Conservation (phyloP, 92 coral and sea anemone genomes). For the Phenganax marumi region DNA sequence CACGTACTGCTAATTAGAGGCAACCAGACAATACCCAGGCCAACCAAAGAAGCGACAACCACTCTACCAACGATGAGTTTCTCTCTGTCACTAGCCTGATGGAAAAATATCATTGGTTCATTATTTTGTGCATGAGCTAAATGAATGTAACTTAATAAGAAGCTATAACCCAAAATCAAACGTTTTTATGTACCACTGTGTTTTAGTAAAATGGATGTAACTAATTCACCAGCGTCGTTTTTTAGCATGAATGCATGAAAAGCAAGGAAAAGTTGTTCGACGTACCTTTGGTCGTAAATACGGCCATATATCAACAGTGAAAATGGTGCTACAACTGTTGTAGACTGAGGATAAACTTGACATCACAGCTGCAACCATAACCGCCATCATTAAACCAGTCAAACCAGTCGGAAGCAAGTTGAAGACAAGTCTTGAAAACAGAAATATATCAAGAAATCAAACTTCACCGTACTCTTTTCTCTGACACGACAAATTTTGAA, state of each 20-base stretch:
- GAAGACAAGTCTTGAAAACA: constrained; percentile 65
- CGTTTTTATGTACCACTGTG: too few relatives aligned
- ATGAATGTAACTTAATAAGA: too few relatives aligned
- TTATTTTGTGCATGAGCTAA: neutral
- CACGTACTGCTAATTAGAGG: constrained; percentile 85
- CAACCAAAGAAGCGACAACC: constrained; percentile 67
- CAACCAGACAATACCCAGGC: constrained; percentile 79
- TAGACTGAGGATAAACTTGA: constrained; percentile 87
- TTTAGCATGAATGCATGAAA: neutral
- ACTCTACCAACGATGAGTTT: constrained; percentile 87
- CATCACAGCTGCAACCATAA: constrained; percentile 96
- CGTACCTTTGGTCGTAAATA: constrained; percentile 40
- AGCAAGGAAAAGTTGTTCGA: neutral
- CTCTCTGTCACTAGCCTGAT: constrained; percentile 80
- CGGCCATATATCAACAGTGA: constrained; percentile 87
- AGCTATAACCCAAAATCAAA: too few relatives aligned
- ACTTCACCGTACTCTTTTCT: neutral
- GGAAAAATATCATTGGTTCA: neutral
- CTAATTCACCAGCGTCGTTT: too few relatives aligned
- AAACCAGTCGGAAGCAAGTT: constrained; percentile 78
- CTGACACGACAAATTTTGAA: neutral
- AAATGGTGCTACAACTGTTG: constrained; percentile 90
- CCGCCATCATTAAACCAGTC: constrained; percentile 94
- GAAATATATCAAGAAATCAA: neutral
- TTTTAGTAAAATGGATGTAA: too few relatives aligned